Evolutionary conservation across 2,113 vertebrate species (phyloP), one percentile per base, ranked within the genome.

Genomic region (Rhinoderma darwinii): DNA sequence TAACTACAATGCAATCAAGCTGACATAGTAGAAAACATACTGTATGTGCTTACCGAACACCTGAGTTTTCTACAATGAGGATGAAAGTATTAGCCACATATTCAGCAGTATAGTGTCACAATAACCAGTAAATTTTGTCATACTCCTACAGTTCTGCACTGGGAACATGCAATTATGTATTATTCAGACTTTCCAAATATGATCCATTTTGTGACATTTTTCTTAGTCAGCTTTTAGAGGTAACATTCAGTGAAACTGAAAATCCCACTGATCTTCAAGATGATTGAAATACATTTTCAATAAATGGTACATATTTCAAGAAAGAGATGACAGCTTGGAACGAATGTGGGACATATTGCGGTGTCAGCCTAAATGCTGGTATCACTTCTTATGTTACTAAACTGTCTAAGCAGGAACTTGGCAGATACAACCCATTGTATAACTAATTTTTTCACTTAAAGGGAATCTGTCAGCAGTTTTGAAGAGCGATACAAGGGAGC

Each of bases 311-410:
- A 39, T 37, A 81, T 81, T 81, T 61, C 51, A 54, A 51, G 41
- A 18, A 63, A 72, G 63, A 83, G 25, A 35, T 43, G 81, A 73
- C 61, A 73, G 61, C 56, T 43, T 25, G 61, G 63, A 50, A 83
- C 51, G 27, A 84, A 84, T 43, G 47, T 73, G 30, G 43, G 50
- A 25, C 30, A 51, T 37, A 73, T 41, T 54, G 43, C 43, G 12
- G 44, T 17, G 30, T 54, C 82, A 83, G 61, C 32, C 61, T 66
- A 41, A 68, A 61, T 68, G 18, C 63, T 72, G 43, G 68, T 37
- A 72, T 47, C 37, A 44, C 82, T 72, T 47, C 68, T 70, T 43
- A 83, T 73, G 47, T 32, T 83, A 73, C 47, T 83, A 73, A 72
- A 47, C 11, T 51, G 43, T 70, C 41, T 32, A 25, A 73, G 50